Base-by-base conservation (phyloP, 1,140 invertebrate genomes). In the Hormaphis cornu region DNA sequence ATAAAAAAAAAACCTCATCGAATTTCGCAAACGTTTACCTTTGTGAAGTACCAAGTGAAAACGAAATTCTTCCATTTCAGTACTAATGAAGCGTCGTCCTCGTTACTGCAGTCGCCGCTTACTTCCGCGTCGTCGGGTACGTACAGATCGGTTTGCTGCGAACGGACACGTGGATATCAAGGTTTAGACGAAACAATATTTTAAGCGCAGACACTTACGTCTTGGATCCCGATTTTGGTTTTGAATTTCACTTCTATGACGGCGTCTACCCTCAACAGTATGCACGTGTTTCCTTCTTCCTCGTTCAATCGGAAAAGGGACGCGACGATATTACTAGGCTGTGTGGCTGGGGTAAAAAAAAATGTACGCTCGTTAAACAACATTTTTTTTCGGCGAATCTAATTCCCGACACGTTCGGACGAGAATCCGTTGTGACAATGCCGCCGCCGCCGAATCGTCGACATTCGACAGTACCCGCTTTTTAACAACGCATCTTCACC, bases 21-120 rank as follows among this genome's bases (percentile, higher is more conserved):
- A n/a, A 50, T 50, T 50, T 24, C 6, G n/a, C 8, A 18, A 58
- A 56, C 66, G 73, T 69, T 76, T 80, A 87, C 86, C 82, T 88
- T 89, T 14, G 83, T 83, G 75, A 90, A 90, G 69, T 81, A 83
- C 79, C 85, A 86, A 35, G 82, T 80, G 6, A 90, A 76, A 1
- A 82, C 79, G 72, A 88, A 90, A 7, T 86, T 86, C 35, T 85
- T 83, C 81, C 89, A 90, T 16, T 83, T 83, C 26, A 90, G 79
- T 28, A 83, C 82, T 77, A 90, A 82, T 0, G 81, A 83, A 30
- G 86, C 84, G 22, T 80, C 77, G 72, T 89, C 88, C 66, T 86
- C 86, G 53, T 84, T 83, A 28, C 83, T 83, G 74, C 89, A 90
- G 71, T 83, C 78, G 0, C 87, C 87, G 3, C 78, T 83, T 0